Conservation (phyloP, 2,113 vertebrate species). For the Anolis sagrei region DNA sequence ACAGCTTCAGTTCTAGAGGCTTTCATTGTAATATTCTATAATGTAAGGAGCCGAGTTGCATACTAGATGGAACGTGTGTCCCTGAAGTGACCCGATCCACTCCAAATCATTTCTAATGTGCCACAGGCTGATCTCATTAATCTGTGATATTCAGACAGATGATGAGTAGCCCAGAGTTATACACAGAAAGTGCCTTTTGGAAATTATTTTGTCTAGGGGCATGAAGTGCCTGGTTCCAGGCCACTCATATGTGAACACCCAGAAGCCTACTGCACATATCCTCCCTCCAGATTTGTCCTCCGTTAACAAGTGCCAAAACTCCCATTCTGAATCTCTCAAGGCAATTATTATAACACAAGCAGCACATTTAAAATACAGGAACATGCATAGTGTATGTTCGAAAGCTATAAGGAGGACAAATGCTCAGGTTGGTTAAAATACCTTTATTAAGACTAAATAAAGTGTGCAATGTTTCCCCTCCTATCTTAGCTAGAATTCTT, state of each 20-base stretch:
- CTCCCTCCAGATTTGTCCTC: constrained; percentile 3
- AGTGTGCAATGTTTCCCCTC: not conserved
- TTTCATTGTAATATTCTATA: constrained; percentile 41
- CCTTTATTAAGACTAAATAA: constrained; percentile 14
- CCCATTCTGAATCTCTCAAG: constrained; percentile 8
- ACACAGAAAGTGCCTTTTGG: constrained; percentile 5
- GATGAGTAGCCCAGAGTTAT: constrained; percentile 50
- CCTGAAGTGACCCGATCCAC: constrained; percentile 39
- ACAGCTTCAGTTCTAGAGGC: constrained; percentile 40
- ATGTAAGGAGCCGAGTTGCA: constrained; percentile 46
- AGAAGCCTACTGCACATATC: not conserved
- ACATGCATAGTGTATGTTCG: not conserved
- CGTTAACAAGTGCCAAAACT: constrained; percentile 3
- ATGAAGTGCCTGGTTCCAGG: not conserved
- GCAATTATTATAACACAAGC: constrained; percentile 32
- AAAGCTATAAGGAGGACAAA: not conserved
- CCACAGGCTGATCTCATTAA: constrained; percentile 63
- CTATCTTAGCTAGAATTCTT: not conserved
- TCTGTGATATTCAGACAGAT: constrained; percentile 42
- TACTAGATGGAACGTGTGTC: constrained; percentile 30
- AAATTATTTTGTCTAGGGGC: constrained; percentile 15
- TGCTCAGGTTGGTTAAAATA: not conserved
- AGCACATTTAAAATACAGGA: not conserved
- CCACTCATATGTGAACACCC: not conserved
- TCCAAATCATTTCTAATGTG: constrained; percentile 55